Percentiles rank a stretch among this genome's conserved stretches.
Evolutionary conservation across 2,113 vertebrate genomes (phyloP).

Genomic region (Peromyscus polionotus): DNA sequence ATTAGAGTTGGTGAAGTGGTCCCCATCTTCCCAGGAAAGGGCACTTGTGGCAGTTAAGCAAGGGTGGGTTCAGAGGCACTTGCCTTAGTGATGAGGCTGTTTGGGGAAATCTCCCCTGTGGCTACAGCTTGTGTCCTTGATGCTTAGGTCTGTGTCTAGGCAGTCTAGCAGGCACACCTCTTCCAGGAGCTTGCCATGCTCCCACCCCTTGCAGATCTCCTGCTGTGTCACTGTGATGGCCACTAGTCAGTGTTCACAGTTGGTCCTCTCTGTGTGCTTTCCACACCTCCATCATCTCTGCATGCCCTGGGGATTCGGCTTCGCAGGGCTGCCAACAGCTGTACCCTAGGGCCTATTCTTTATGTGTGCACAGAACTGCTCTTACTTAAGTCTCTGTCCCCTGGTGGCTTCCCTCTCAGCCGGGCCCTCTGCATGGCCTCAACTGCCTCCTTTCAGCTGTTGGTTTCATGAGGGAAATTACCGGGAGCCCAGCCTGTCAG

Average conservation of each 20-base stretch:
- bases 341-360: not conserved
- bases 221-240: not conserved
- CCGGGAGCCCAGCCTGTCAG: conserved; percentile 78
- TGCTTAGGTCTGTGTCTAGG: not conserved
- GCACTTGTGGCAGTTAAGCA: not conserved
- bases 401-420: not conserved
- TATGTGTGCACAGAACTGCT: not conserved
- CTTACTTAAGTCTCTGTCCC: not conserved
- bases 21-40: conserved; percentile 41
- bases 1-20: not conserved
- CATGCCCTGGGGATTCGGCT: not conserved
- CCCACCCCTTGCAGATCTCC: not conserved
- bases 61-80: conserved; percentile 48
- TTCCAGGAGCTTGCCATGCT: not conserved
- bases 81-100: conserved; percentile 50
- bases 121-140: not conserved
- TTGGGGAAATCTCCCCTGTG: conserved; percentile 58
- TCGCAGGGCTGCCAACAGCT: not conserved
- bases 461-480: conserved; percentile 79
- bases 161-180: not conserved
- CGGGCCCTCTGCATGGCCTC: not conserved
- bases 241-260: not conserved
- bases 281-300: not conserved
- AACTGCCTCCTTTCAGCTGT: conserved; percentile 63
- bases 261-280: not conserved